phyloP scores from a whole-genome alignment of 2,113 vertebrate species.

The Bubo scandiacus region DNA sequence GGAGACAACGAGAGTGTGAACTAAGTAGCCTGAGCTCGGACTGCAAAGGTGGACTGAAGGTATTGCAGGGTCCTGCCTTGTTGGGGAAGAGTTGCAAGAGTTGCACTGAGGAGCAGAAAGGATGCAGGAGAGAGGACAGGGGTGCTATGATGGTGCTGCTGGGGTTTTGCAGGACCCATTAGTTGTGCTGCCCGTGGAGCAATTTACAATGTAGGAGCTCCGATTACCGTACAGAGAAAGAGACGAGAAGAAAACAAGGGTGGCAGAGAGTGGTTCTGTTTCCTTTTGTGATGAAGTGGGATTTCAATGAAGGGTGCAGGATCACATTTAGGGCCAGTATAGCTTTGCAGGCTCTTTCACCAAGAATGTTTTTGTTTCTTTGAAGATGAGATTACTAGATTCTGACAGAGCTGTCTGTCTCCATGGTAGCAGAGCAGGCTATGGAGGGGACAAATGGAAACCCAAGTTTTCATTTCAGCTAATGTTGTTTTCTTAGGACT shows the following conservation, averaged over 20 bases:
- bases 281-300: not conserved
- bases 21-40: not conserved
- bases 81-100: not conserved
- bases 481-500: constrained; percentile 5
- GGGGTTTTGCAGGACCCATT: not conserved
- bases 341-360: constrained; percentile 27
- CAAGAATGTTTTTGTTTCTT: constrained; percentile 52
- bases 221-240: not conserved
- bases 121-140: not conserved
- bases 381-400: constrained; percentile 47
- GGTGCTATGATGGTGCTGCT: not conserved
- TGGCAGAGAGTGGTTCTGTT: not conserved
- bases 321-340: not conserved
- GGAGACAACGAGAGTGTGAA: not conserved
- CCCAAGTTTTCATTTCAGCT: constrained; percentile 11
- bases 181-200: not conserved
- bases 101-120: not conserved
- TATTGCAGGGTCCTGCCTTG: not conserved
- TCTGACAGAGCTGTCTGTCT: constrained; percentile 51
- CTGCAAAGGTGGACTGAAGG: not conserved
- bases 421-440: constrained; percentile 33
- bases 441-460: not conserved
- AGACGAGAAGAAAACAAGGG: not conserved
- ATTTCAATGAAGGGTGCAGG: not conserved
- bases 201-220: not conserved